A percentile compares a stretch with the other conserved stretches of the same genome.
phyloP scores from a whole-genome alignment of 2,888 invertebrate genomes.

The Elysia crispata region DNA sequence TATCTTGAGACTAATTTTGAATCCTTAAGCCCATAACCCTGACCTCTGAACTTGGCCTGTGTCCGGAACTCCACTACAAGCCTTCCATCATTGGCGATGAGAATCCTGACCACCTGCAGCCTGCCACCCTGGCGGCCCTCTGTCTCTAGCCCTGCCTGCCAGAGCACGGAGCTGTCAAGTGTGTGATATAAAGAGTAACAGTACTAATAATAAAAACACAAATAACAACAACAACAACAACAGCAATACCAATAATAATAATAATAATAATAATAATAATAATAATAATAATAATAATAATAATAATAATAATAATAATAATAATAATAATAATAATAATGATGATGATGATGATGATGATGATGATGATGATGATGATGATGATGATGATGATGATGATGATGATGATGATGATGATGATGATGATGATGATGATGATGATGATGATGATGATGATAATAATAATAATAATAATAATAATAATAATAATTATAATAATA shows the following conservation, averaged over 20 bases:
- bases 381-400: slow-evolving; percentile 5
- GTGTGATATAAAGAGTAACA: too few relatives aligned
- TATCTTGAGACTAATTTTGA: too few relatives aligned
- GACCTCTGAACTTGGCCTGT: slow-evolving; percentile 77
- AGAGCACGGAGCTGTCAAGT: slow-evolving; percentile 75
- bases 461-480: too few relatives aligned
- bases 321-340: background rate
- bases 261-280: slow-evolving; percentile 9
- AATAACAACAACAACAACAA: too few relatives aligned
- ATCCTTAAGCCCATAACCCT: background rate
- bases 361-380: slow-evolving; percentile 11
- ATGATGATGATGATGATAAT: slow-evolving; percentile 4
- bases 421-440: slow-evolving; percentile 11
- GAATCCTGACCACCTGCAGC: slow-evolving; percentile 71
- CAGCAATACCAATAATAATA: too few relatives aligned
- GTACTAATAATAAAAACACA: background rate
- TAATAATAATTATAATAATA: too few relatives aligned
- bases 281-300: slow-evolving; percentile 9
- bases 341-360: slow-evolving; percentile 4
- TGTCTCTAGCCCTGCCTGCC: slow-evolving; percentile 75
- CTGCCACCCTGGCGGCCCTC: slow-evolving; percentile 69
- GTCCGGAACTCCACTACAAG: slow-evolving; percentile 78
- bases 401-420: slow-evolving; percentile 1
- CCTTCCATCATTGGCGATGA: slow-evolving; percentile 74
- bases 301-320: slow-evolving; percentile 9